phyloP scores from a whole-genome alignment of 2,797 vertebrate genomes.

The Sebastes steindachneri region DNA sequence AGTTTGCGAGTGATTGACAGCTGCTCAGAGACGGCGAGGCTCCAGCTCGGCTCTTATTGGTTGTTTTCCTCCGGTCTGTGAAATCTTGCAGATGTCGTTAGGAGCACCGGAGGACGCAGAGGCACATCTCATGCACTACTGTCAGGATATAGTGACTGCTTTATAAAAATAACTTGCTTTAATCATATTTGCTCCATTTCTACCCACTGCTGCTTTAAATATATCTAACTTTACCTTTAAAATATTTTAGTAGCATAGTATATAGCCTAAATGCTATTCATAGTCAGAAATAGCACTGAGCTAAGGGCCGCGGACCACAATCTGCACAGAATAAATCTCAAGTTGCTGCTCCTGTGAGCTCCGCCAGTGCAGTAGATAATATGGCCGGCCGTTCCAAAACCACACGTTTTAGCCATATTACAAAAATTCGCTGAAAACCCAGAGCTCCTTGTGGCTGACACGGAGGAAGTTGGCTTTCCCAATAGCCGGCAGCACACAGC shows the following conservation, averaged over 20 bases:
- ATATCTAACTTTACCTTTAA: neutral
- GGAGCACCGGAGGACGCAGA: too few species aligned
- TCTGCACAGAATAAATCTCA: conserved; percentile 24
- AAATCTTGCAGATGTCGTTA: fast-evolving
- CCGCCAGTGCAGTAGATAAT: conserved; percentile 42
- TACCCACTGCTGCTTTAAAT: neutral
- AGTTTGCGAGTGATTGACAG: too few species aligned
- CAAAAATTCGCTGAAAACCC: conserved; percentile 33
- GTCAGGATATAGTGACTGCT: too few species aligned
- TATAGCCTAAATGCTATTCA: neutral
- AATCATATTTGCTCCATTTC: too few species aligned
- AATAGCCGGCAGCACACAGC: conserved; percentile 8
- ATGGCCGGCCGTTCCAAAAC: conserved; percentile 34
- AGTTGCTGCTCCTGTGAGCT: conserved; percentile 22
- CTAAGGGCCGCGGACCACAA: conserved; percentile 33
- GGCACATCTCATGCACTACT: too few species aligned
- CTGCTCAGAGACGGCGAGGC: too few species aligned
- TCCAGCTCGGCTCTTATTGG: too few species aligned
- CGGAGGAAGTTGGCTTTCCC: conserved; percentile 36
- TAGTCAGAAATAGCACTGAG: conserved; percentile 31
- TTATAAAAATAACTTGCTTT: too few species aligned
- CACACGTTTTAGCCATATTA: conserved; percentile 37
- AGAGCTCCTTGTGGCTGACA: conserved; percentile 17
- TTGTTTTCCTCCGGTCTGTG: too few species aligned
- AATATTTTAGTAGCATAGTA: neutral